phyloP scores from a whole-genome alignment of 2,888 invertebrate genomes.

The Caenorhabditis japonica region DNA sequence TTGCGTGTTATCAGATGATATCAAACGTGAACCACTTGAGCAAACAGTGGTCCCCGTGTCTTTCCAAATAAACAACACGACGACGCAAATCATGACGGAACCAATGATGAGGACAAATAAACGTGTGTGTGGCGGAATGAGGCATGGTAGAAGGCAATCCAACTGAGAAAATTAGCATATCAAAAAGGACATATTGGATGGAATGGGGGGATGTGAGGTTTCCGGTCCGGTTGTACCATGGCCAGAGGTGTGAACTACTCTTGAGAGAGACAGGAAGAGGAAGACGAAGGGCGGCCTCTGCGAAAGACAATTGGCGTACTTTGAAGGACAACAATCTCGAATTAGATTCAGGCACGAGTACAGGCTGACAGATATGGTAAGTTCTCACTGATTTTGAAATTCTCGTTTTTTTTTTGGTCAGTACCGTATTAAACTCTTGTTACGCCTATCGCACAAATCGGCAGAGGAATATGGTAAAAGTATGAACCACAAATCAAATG shows the following conservation, averaged over 20 bases:
- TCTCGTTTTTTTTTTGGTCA: too few relatives aligned
- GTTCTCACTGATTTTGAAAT: too few relatives aligned
- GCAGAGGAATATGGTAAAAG: too few relatives aligned
- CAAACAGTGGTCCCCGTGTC: constrained; percentile 7
- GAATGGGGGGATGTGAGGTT: constrained; percentile 2
- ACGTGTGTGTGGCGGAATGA: constrained; percentile 10
- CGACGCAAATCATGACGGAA: background rate
- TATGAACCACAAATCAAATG: too few relatives aligned
- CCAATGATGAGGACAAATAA: constrained; percentile 9
- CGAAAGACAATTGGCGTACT: background rate
- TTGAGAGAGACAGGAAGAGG: constrained; percentile 10
- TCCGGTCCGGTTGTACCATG: constrained; percentile 1
- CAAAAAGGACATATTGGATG: constrained; percentile 46
- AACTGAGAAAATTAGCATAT: constrained; percentile 34
- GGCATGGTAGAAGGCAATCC: background rate
- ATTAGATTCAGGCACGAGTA: too few relatives aligned
- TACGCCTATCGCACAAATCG: too few relatives aligned
- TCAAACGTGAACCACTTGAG: constrained; percentile 8
- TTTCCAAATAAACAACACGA: constrained; percentile 25
- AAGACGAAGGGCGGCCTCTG: background rate
- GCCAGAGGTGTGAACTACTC: constrained; percentile 38
- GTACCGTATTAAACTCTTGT: too few relatives aligned
- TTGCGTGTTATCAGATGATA: too few relatives aligned
- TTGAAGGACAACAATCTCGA: background rate
- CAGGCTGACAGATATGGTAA: too few relatives aligned